Conservation (phyloP, 2,888 invertebrate species). For the Heliconius sara region DNA sequence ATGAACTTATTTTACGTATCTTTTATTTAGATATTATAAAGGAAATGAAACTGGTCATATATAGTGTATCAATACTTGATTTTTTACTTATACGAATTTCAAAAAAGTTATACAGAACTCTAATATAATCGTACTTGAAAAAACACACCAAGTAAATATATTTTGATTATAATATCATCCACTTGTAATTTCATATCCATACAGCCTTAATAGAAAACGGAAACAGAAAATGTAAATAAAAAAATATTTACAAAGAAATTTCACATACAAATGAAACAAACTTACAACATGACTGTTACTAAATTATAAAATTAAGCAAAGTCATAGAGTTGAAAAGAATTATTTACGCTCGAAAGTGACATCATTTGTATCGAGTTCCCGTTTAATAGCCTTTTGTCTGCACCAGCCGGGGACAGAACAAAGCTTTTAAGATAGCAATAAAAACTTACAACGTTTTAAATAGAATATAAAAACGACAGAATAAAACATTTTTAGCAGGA, state of each 20-base stretch:
- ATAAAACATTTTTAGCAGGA: constrained; percentile 17
- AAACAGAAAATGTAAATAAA: neutral
- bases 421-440: constrained; percentile 37
- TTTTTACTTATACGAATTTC: neutral
- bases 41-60: neutral
- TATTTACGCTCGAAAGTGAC: constrained; percentile 30
- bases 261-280: constrained; percentile 8
- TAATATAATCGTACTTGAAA: no score
- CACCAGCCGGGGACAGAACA: constrained; percentile 28
- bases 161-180: no score
- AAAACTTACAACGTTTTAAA: constrained; percentile 32
- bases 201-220: neutral
- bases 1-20: neutral
- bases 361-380: constrained; percentile 35
- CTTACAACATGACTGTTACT: constrained; percentile 9
- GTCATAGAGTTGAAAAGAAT: constrained; percentile 24
- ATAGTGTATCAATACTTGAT: neutral
- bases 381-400: constrained; percentile 37
- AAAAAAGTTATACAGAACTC: no score
- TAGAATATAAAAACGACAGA: constrained; percentile 15
- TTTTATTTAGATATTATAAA: neutral
- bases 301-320: constrained; percentile 27
- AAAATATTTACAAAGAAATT: neutral
- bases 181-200: no score
- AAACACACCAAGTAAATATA: no score